Percentiles rank a stretch among this genome's conserved stretches.
Evolutionary conservation across 2,113 vertebrate genomes (phyloP).

Genomic region (Triplophysa tibetana): DNA sequence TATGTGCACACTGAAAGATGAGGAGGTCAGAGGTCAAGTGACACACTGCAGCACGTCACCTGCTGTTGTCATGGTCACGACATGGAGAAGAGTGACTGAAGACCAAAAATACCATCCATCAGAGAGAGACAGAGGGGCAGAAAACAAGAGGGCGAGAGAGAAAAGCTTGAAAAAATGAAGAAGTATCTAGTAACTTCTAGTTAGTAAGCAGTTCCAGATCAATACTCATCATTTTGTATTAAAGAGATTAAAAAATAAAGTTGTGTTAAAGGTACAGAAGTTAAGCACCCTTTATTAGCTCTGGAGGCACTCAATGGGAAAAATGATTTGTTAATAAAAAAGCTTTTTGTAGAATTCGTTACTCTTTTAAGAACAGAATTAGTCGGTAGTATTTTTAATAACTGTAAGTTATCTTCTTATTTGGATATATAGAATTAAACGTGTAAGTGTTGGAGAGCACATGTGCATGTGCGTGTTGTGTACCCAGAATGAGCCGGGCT

Average conservation of each 20-base stretch:
- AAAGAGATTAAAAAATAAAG: background rate
- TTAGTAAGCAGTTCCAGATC: background rate
- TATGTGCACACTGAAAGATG: conserved; percentile 44
- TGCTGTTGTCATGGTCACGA: conserved; percentile 97
- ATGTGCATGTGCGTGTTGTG: conserved; percentile 49
- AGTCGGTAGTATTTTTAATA: too few species aligned
- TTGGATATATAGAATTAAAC: too few species aligned
- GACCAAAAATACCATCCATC: conserved; percentile 82
- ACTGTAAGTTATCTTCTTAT: too few species aligned
- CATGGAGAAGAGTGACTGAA: conserved; percentile 93
- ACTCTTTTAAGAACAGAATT: too few species aligned
- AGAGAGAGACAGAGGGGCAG: conserved; percentile 63
- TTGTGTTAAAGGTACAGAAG: background rate
- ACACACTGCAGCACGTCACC: conserved; percentile 88
- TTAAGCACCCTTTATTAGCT: too few species aligned
- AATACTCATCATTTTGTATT: background rate
- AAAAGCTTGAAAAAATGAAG: conserved; percentile 63
- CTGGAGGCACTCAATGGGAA: too few species aligned
- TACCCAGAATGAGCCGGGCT: conserved; percentile 96
- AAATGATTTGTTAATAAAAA: too few species aligned
- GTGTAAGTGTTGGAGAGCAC: background rate
- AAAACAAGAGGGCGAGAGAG: conserved; percentile 50
- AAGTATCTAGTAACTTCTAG: conserved; percentile 44
- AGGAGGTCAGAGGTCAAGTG: conserved; percentile 54
- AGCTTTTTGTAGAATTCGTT: too few species aligned